These are phyloP conservation scores for Eupithecia subfuscata DNA, from an alignment of 2,888 invertebrate species.

Conservation along the genomic window DNA sequence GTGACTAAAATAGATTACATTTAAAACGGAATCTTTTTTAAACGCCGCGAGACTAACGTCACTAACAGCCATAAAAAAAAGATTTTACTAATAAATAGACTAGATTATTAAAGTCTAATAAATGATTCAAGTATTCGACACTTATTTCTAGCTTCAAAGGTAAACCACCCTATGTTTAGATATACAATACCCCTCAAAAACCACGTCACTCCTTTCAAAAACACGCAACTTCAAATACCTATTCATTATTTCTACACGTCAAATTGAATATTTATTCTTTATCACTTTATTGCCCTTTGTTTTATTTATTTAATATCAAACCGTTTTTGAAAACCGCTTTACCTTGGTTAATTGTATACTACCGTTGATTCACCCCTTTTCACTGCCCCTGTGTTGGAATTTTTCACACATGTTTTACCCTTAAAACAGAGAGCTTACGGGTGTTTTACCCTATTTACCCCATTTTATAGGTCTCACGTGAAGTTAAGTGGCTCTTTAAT, in stretches of 20 bases:
- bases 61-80: background rate
- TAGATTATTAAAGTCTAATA: background rate
- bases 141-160: background rate
- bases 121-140: background rate
- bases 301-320: background rate
- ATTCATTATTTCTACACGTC: background rate
- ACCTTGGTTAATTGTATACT: background rate
- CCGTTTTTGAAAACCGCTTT: background rate
- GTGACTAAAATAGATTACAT: no score
- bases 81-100: background rate
- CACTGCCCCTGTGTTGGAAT: background rate
- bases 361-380: background rate
- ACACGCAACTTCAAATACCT: background rate
- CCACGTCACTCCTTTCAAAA: background rate
- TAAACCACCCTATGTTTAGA: background rate
- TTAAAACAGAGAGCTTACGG: background rate
- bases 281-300: background rate
- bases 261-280: background rate
- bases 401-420: background rate
- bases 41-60: background rate
- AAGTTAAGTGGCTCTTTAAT: background rate
- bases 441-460: background rate
- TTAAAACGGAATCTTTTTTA: no score
- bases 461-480: background rate
- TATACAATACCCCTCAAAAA: background rate